Conservation (phyloP, 2,797 vertebrate species). For the Sparidentex hasta region DNA sequence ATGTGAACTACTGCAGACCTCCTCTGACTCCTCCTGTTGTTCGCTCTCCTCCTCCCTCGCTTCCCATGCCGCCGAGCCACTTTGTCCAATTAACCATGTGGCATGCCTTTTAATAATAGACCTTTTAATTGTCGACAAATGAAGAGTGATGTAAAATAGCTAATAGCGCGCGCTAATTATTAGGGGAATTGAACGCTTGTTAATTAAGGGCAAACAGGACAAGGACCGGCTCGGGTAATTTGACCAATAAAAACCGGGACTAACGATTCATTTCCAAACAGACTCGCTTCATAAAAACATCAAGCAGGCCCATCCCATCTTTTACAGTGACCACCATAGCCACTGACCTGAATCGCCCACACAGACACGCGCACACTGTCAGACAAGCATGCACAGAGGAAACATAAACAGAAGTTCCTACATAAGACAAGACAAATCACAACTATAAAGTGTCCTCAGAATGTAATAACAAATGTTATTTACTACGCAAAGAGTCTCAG, state of each 20-base stretch:
- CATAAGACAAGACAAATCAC: conserved; percentile 39
- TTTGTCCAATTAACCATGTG: conserved; percentile 86
- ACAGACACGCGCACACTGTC: conserved; percentile 18
- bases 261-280: conserved; percentile 91
- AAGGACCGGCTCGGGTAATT: conserved; percentile 89
- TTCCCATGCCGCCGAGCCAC: conserved; percentile 67
- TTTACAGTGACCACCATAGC: conserved; percentile 5
- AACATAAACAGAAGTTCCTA: conserved; percentile 41
- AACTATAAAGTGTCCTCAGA: conserved; percentile 28
- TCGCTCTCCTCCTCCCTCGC: conserved; percentile 37
- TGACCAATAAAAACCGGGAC: conserved; percentile 88
- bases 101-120: conserved; percentile 91
- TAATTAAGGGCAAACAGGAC: conserved; percentile 98
- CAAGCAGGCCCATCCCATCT: conserved; percentile 42
- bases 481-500: conserved; percentile 42
- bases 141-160: conserved; percentile 94
- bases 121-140: conserved; percentile 94
- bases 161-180: conserved; percentile 95
- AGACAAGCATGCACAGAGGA: conserved; percentile 23
- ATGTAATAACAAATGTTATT: conserved; percentile 56
- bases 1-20: conserved; percentile 41
- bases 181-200: conserved; percentile 91
- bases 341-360: conserved; percentile 7
- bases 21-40: conserved; percentile 52
- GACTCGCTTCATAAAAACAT: conserved; percentile 88